Conservation (phyloP, 2,888 invertebrate species). For the Melinaea menophilus region DNA sequence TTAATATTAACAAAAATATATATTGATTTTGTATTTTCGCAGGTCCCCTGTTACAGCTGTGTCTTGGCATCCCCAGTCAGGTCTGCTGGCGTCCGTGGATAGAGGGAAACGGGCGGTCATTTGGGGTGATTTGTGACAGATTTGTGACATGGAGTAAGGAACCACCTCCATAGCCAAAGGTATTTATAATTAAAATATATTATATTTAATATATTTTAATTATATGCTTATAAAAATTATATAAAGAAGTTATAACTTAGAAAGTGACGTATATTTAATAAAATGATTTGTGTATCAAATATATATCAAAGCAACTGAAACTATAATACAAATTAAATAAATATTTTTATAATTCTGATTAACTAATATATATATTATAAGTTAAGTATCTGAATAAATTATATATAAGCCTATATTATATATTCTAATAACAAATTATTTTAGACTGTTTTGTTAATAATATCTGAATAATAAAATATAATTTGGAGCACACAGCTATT, state of each 20-base stretch:
- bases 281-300: no score
- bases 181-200: constrained; percentile 12
- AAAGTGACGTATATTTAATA: no score
- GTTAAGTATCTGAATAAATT: no score
- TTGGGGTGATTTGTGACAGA: constrained; percentile 84
- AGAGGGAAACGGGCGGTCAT: constrained; percentile 87
- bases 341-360: no score
- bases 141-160: constrained; percentile 47
- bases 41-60: constrained; percentile 92
- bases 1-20: background rate
- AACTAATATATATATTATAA: no score
- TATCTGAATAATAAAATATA: constrained; percentile 13
- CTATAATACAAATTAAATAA: no score
- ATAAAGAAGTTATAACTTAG: no score
- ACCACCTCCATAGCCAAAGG: constrained; percentile 39
- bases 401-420: no score
- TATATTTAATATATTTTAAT: no score
- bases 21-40: constrained; percentile 35
- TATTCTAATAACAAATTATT: background rate
- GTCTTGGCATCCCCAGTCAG: constrained; percentile 91
- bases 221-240: no score
- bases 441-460: background rate
- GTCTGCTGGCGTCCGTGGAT: constrained; percentile 89
- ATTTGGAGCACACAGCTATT: constrained; percentile 18
- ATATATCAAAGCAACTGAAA: no score